Evolutionary conservation across 2,113 vertebrate species (phyloP), one percentile per base, ranked within the genome.

Genomic region (Cyanoramphus novaezelandiae): DNA sequence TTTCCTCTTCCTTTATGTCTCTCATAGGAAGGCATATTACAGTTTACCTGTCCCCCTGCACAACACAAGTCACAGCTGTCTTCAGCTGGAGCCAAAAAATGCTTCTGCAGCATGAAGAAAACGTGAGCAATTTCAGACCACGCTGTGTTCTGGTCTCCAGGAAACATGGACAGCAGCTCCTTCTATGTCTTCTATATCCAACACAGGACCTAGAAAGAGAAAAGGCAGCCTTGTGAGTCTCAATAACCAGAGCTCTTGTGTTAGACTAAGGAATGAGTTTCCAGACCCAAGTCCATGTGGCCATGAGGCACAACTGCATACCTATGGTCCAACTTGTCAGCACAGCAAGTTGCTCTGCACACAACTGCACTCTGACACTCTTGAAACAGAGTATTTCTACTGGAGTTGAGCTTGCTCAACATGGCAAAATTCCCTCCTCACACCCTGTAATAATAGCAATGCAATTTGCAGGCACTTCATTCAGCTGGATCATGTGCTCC

Each of bases 321-420:
- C 9, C 39, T 29, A 5, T 5, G 10, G 7, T 1, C 21, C 55
- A 53, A 31, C 24, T 53, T 0, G 0, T 27, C 25, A 6, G 33
- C 13, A 55, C 69, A 71, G 28, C 57, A 23, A 8, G 7, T 46
- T 79, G 77, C 27, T 84, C 71, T 67, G 69, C 28, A 15, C n/a
- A 17, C 57, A 82, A 20, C 35, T 13, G 33, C 50, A 14, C 43
- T 74, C 60, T 9, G 28, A 2, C 5, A 6, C 43, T 27, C 53
- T 6, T 2, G 3, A 59, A 53, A 15, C 31, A 44, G 47, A 37
- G 4, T 5, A 35, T 47, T 88, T 37, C 39, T 64, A 7, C 6
- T 11, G 49, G 50, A 76, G 67, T 3, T 14, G 44, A 17, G 43
- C 76, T 52, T 31, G 39, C 59, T 57, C 11, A 17, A 3, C 2